Evolutionary conservation across 2,113 vertebrate species (phyloP), one percentile per base, ranked within the genome.

Genomic region (Rhynchomys soricoides): DNA sequence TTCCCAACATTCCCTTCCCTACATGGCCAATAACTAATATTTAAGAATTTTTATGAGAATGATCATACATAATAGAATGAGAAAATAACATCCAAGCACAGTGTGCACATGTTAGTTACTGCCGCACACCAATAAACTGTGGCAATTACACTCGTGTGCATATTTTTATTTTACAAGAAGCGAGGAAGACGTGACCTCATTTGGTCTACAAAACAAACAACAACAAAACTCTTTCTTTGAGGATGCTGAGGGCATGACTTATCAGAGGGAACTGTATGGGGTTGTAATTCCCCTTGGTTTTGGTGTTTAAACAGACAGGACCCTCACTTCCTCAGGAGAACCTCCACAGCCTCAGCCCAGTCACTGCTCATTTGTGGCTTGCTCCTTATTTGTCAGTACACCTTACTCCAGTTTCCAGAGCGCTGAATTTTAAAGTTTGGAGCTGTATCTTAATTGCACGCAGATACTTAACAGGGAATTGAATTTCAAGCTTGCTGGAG

Each of bases 101-200:
- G 88, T 86, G 16, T 85, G 95, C 77, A 70, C 21, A 37, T 66
- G 11, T 85, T 88, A 57, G 16, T 81, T 88, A 95, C 40, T 52
- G 2, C 37, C 64, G 88, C 24, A 66, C 79, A 90, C 43, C 70
- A 73, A 29, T 55, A 95, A 62, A 77, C 31, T 86, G 81, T 81
- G 64, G 74, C 75, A 70, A 89, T 71, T 82, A 37, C 8, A 57
- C 40, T 86, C 26, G 68, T 68, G 75, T 37, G 62, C 12, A 88
- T 59, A 66, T 95, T 88, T 73, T 66, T 40, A 66, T 66, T 94
- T 91, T 59, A 81, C n/a, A 75, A 85, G n/a, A 96, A 81, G 22
- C 74, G 92, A 73, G 57, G 34, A 59, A 52, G 78, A 68, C 6
- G 55, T 52, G 75, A 17, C 43, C 26, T 94, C 71, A 57, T 93